phyloP scores from a whole-genome alignment of 2,113 vertebrate genomes.

The Austrofundulus limnaeus region DNA sequence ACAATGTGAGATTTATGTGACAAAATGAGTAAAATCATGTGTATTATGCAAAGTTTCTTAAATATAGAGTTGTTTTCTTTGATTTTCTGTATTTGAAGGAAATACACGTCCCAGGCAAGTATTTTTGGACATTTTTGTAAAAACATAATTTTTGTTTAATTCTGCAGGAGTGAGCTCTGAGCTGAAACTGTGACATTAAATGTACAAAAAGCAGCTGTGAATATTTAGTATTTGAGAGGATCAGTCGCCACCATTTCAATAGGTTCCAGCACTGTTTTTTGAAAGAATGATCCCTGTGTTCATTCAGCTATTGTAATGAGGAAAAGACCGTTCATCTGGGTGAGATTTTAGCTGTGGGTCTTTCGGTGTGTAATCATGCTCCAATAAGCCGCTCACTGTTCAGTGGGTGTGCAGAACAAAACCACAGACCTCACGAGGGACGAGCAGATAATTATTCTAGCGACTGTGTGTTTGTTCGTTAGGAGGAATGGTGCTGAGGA shows the following conservation, averaged over 20 bases:
- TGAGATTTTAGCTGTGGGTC: conserved; percentile 50
- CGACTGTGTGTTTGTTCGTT: conserved; percentile 1
- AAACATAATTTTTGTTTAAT: no score
- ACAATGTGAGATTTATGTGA: no score
- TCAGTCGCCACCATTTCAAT: conserved; percentile 40
- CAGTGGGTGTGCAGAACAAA: conserved; percentile 33
- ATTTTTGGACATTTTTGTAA: no score
- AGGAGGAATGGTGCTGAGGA: conserved; percentile 23
- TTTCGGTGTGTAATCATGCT: conserved; percentile 50
- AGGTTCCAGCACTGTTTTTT: not conserved
- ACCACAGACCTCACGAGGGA: conserved; percentile 7
- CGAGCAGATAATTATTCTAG: not conserved
- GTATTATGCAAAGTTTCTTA: no score
- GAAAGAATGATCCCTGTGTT: conserved; percentile 25
- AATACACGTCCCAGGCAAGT: no score
- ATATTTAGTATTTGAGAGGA: no score
- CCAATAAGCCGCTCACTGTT: conserved; percentile 54
- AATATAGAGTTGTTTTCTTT: no score
- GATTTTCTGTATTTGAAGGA: no score
- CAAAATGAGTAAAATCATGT: no score
- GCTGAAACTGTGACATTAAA: no score
- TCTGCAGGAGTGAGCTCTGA: no score
- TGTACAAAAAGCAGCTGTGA: no score
- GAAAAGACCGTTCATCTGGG: conserved; percentile 39
- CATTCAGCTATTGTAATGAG: conserved; percentile 41